phyloP scores from a whole-genome alignment of 2,797 vertebrate species.

The Catostomus latipinnis region DNA sequence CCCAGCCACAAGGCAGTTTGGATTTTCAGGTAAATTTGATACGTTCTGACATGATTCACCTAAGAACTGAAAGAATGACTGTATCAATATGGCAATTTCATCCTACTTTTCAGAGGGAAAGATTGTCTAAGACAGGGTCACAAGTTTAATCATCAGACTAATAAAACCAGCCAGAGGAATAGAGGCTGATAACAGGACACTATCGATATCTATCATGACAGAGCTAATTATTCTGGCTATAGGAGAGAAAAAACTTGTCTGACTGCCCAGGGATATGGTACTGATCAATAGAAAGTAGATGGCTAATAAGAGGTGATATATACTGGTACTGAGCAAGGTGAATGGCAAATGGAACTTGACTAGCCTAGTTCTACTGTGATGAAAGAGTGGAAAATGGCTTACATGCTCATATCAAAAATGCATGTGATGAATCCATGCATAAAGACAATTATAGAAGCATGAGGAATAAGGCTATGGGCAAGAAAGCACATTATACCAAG shows the following conservation, averaged over 20 bases:
- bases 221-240: constrained; percentile 35
- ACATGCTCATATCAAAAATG: constrained; percentile 71
- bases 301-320: constrained; percentile 42
- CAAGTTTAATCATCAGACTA: constrained; percentile 6
- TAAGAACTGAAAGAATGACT: not conserved
- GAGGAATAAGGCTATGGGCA: constrained; percentile 35
- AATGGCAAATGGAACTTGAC: constrained; percentile 15
- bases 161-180: constrained; percentile 19
- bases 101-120: not conserved
- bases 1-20: not conserved
- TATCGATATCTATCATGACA: constrained; percentile 32
- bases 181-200: constrained; percentile 20
- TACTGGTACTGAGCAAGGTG: constrained; percentile 25
- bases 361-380: constrained; percentile 23
- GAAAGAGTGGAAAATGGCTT: constrained; percentile 69
- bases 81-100: constrained; percentile 7
- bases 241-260: constrained; percentile 18
- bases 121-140: not conserved
- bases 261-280: constrained; percentile 44
- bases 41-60: not conserved
- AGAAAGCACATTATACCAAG: constrained; percentile 10
- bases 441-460: constrained; percentile 56
- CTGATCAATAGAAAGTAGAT: constrained; percentile 43
- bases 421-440: constrained; percentile 66
- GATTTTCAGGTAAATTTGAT: not conserved